Evolutionary conservation across 2,888 invertebrate genomes (phyloP), one percentile per base, ranked within the genome.

Genomic region (Capitulum mitella): DNA sequence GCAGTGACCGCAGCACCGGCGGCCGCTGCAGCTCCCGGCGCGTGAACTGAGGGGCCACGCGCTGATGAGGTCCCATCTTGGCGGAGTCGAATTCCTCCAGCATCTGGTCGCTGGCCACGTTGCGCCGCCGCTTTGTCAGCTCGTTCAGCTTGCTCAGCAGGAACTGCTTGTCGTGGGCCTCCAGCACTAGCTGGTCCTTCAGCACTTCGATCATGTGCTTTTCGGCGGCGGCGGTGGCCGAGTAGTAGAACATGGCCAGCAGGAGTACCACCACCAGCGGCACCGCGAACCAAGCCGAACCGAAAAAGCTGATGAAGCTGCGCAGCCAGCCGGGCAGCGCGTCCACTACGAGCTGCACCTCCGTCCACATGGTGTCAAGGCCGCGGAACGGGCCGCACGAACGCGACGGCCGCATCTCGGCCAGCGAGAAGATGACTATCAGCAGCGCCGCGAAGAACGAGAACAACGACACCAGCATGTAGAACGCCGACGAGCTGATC

Each of bases 111-210:
- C 70, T 40, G 26, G 40, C 22, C 26, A 70, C 70, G 70, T 40
- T 70, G 3, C 37, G 37, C 1, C 70, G 70, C 70, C 70, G 37
- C 70, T 37, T 12, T 12, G 14, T 37, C 8, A 82, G 80, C 79
- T 81, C 79, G 61, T 81, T 80, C 40, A 94, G 87, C 80, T 93
- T 88, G 83, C 93, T 92, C 81, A 95, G 86, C 81, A 96, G 86
- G 84, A 94, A 95, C 86, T 95, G 94, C 84, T 95, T 95, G 85
- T 96, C 95, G 82, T 94, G 94, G 0, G 94, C 95, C 85, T 95
- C 95, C 51, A 95, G 86, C 6, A 94, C 91, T 80, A 94, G 84
- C 83, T 95, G 94, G 83, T 93, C 92, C 84, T 92, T 93, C 76
- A 95, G 85, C 51, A 95, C 93, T 1, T 89, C 87, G 46, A 94